Conservation (phyloP, 2,797 vertebrate species). For the Malurus splendens region DNA sequence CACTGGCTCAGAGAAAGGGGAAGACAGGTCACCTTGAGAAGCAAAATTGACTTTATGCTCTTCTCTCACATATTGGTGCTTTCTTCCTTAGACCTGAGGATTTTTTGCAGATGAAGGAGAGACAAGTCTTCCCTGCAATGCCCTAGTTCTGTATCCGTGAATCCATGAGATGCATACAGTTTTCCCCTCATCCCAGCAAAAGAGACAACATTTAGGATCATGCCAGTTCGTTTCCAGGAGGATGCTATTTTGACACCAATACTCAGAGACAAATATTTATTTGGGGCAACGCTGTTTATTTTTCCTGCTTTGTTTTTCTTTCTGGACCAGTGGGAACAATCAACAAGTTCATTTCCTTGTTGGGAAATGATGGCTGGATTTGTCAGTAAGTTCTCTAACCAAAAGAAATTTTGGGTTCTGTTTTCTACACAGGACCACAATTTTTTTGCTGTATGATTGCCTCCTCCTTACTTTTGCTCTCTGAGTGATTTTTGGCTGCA, state of each 20-base stretch:
- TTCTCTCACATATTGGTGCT: background rate
- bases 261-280: conserved; percentile 27
- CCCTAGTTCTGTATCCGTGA: background rate
- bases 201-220: background rate
- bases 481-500: background rate
- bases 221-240: background rate
- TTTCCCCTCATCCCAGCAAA: background rate
- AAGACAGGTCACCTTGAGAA: background rate
- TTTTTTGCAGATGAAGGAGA: background rate
- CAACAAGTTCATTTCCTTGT: background rate
- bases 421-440: background rate
- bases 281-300: conserved; percentile 17
- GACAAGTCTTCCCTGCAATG: background rate
- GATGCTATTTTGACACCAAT: background rate
- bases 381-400: background rate
- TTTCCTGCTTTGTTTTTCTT: conserved; percentile 22
- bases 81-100: background rate
- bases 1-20: background rate
- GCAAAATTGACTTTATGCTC: background rate
- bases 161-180: background rate
- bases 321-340: conserved; percentile 3
- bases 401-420: background rate
- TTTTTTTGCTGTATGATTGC: background rate
- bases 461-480: background rate
- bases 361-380: background rate